Conservation (phyloP, 2,113 vertebrate species). For the Pteruthius melanotis region DNA sequence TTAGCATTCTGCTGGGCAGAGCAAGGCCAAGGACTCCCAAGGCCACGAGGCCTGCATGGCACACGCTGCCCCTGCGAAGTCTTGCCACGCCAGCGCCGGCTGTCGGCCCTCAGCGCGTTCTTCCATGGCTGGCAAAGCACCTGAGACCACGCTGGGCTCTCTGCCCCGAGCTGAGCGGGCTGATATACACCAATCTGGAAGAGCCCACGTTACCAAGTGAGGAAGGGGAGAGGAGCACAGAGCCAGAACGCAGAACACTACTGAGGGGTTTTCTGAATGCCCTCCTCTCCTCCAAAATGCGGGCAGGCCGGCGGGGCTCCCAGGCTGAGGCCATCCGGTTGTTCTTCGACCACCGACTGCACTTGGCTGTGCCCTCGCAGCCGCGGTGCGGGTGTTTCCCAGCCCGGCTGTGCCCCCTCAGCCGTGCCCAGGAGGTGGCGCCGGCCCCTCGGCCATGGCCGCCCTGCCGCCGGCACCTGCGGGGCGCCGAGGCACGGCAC, state of each 20-base stretch:
- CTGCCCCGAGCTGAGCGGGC: background rate
- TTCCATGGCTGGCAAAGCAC: background rate
- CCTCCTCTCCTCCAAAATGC: background rate
- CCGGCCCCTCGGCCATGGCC: background rate
- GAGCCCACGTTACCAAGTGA: accelerated
- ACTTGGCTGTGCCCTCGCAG: background rate
- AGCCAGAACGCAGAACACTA: background rate
- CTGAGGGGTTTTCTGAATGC: background rate
- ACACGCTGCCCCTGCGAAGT: accelerated
- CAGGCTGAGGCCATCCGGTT: accelerated
- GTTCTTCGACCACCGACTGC: background rate
- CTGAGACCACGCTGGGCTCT: background rate
- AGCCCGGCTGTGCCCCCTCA: background rate
- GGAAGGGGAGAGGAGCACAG: background rate
- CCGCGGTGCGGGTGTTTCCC: too few species aligned
- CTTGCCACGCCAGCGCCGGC: accelerated
- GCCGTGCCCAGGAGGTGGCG: conserved; percentile 45
- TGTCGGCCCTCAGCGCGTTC: background rate
- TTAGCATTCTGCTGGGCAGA: background rate
- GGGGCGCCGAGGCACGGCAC: background rate
- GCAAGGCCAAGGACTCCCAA: background rate
- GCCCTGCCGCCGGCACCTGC: background rate
- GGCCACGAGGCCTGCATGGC: background rate
- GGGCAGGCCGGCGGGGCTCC: background rate
- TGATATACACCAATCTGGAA: background rate